A percentile compares a stretch with the other conserved stretches of the same genome.
phyloP scores from a whole-genome alignment of 2,113 vertebrate genomes.

The Oxyura jamaicensis region DNA sequence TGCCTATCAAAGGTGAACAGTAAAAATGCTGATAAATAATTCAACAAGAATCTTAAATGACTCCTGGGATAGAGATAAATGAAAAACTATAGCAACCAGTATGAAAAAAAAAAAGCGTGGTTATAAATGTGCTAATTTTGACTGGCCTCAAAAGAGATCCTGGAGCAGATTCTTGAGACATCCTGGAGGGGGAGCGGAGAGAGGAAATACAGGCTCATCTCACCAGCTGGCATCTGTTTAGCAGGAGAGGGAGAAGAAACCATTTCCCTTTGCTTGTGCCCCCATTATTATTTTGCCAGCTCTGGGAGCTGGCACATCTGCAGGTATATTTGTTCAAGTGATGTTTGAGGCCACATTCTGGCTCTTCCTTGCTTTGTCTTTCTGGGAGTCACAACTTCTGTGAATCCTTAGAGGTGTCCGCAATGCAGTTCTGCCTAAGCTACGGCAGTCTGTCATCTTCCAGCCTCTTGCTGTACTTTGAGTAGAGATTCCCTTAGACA shows the following conservation, averaged over 20 bases:
- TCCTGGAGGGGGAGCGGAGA: not conserved
- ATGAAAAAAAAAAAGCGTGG: not conserved
- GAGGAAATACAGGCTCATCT: not conserved
- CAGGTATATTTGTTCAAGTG: not conserved
- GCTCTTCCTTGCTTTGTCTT: not conserved
- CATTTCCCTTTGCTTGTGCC: not conserved
- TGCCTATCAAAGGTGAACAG: conserved; percentile 59
- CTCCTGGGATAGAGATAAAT: conserved; percentile 37
- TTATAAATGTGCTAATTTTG: conserved; percentile 43
- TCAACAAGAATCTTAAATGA: conserved; percentile 18
- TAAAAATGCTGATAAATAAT: conserved; percentile 62
- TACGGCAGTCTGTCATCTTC: not conserved
- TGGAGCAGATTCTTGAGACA: not conserved
- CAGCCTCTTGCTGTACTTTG: not conserved
- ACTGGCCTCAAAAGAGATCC: not conserved
- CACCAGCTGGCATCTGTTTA: not conserved
- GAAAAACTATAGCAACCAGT: conserved; percentile 27
- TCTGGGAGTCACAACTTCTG: not conserved
- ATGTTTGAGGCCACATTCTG: not conserved
- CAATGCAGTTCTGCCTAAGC: not conserved
- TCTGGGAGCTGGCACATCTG: not conserved
- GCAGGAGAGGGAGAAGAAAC: not conserved
- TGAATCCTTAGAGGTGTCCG: not conserved
- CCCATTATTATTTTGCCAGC: not conserved
- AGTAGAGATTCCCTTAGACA: not conserved